Percentiles rank a stretch among this genome's conserved stretches.
Conservation (phyloP, 2,113 vertebrate species). For the Caranx ignobilis region DNA sequence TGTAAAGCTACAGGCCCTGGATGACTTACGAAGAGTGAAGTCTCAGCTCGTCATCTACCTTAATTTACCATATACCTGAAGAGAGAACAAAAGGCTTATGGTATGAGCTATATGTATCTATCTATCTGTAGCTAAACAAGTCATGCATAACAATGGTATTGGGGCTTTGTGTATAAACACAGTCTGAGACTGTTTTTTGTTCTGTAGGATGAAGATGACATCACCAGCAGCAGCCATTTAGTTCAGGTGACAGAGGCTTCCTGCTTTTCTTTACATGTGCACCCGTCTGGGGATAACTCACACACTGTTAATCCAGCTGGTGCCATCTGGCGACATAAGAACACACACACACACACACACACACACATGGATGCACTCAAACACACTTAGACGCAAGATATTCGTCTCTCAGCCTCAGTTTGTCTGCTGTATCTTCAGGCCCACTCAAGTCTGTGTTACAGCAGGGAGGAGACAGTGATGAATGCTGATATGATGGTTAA, state of each 20-base stretch:
- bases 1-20: slow-evolving; percentile 7
- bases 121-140: too few species aligned
- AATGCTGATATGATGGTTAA: slow-evolving; percentile 61
- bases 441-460: slow-evolving; percentile 14
- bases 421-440: slow-evolving; percentile 25
- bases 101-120: neutral
- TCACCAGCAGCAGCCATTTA: slow-evolving; percentile 44
- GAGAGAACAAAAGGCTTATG: neutral
- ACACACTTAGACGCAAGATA: slow-evolving; percentile 26
- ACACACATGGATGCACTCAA: slow-evolving; percentile 33
- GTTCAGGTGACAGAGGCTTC: slow-evolving; percentile 55
- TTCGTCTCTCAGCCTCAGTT: slow-evolving; percentile 13
- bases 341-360: slow-evolving; percentile 27
- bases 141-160: neutral
- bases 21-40: slow-evolving; percentile 10
- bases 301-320: slow-evolving; percentile 73
- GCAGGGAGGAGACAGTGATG: slow-evolving; percentile 38
- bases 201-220: slow-evolving; percentile 27
- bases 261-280: slow-evolving; percentile 56
- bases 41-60: neutral
- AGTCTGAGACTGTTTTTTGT: neutral
- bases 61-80: neutral
- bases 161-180: neutral
- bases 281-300: slow-evolving; percentile 49
- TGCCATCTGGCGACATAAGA: slow-evolving; percentile 66